These are phyloP conservation scores for Trichomalopsis sarcophagae DNA, from an alignment of 1,140 invertebrate genomes.

Conservation along the genomic window DNA sequence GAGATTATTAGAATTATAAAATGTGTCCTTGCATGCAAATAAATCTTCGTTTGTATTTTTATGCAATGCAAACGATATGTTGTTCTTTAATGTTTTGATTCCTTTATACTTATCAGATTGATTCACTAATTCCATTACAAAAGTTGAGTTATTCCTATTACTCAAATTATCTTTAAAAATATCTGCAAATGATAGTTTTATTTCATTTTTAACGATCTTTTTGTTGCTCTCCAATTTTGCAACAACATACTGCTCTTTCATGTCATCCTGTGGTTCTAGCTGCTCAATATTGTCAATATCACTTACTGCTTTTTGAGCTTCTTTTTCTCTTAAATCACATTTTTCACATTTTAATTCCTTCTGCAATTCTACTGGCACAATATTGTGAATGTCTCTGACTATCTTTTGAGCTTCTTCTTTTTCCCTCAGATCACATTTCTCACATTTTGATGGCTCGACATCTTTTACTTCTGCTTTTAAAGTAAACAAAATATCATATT, in stretches of 20 bases:
- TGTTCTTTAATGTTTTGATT: conserved; percentile 15
- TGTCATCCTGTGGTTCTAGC: background rate
- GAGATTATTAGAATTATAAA: background rate
- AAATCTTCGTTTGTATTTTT: background rate
- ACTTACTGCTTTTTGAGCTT: background rate
- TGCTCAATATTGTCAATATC: background rate
- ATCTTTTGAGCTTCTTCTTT: background rate
- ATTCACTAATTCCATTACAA: conserved; percentile 22
- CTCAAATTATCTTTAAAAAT: conserved; percentile 5
- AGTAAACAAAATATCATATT: conserved; percentile 27
- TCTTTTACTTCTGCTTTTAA: background rate
- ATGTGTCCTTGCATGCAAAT: background rate
- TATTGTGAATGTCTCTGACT: background rate
- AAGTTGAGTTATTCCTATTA: background rate
- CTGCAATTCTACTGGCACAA: background rate
- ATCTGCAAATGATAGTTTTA: background rate
- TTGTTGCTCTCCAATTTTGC: background rate
- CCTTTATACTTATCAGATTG: background rate
- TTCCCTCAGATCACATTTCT: background rate
- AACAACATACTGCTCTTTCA: background rate
- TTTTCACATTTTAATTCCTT: background rate
- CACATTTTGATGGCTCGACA: background rate
- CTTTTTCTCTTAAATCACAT: background rate
- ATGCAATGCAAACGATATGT: background rate
- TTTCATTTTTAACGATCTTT: background rate